phyloP scores from a whole-genome alignment of 2,888 invertebrate genomes.

The Myopa testacea region DNA sequence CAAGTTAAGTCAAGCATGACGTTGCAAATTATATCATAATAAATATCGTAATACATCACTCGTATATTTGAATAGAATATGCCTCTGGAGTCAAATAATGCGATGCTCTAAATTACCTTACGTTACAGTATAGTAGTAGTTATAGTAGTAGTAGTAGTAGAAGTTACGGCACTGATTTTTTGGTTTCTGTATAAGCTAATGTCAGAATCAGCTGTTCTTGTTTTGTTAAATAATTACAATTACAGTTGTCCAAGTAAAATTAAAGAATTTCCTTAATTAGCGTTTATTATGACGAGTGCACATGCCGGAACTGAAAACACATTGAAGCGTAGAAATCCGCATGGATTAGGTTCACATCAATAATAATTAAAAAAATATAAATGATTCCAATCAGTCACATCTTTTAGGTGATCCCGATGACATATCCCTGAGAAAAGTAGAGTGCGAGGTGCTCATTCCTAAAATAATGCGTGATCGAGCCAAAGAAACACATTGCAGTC shows the following conservation, averaged over 20 bases:
- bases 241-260: not conserved
- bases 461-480: slow-evolving; percentile 89
- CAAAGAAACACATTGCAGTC: slow-evolving; percentile 80
- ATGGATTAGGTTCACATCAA: slow-evolving; percentile 60
- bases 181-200: too few relatives aligned
- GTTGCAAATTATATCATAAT: too few relatives aligned
- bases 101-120: too few relatives aligned
- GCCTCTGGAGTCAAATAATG: too few relatives aligned
- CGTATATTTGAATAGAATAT: too few relatives aligned
- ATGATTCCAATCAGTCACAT: not conserved
- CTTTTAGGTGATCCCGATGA: slow-evolving; percentile 71
- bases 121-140: too few relatives aligned
- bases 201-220: slow-evolving; percentile 30
- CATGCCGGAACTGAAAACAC: slow-evolving; percentile 34
- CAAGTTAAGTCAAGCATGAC: too few relatives aligned
- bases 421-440: slow-evolving; percentile 84
- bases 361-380: not conserved
- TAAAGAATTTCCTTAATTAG: not conserved
- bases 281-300: slow-evolving; percentile 38
- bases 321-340: slow-evolving; percentile 59
- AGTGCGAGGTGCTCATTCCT: slow-evolving; percentile 88
- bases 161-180: too few relatives aligned
- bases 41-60: too few relatives aligned
- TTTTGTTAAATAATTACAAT: not conserved
- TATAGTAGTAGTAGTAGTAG: too few relatives aligned